Base-by-base conservation (phyloP, 2,888 invertebrate species). In the Rugalucina vietnamica region DNA sequence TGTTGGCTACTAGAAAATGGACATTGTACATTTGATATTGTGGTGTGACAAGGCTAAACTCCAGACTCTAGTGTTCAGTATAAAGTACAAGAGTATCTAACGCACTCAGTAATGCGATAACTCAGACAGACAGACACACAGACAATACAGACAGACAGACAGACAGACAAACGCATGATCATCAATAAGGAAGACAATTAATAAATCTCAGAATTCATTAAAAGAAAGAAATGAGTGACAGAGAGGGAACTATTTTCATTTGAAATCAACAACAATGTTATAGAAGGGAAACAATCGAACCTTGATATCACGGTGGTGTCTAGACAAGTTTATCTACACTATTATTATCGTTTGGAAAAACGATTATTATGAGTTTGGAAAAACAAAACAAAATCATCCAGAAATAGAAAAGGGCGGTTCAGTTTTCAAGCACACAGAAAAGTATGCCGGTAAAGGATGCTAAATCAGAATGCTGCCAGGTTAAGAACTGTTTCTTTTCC, bases 1-100 rank as follows among this genome's bases (percentile, higher is more conserved):
- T 75, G 21, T 29, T 32, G 29, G 70, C 29, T 29, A 70, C 32
- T 29, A 24, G n/a, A 74, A 36, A 74, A 70, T 86, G 87, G 74
- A 85, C 86, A 88, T 88, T 89, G 88, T 76, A 79, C 84, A 82
- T 54, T 71, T 65, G 60, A 71, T 70, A 69, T 18, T 18, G 73
- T 88, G 88, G 89, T 76, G 79, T 86, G 89, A 88, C 77, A 34
- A 29, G 72, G 74, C 71, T 82, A 84, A 86, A 86, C 84, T 85
- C 86, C 88, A 86, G 79, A 76, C 72, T 73, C 57, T 73, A 37
- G 60, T 70, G 70, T 72, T 24, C 60, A 49, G 84, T 76, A 34
- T 82, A 86, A 86, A 86, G 84, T 84, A 82, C 84, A 84, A 86
- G 77, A 79, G 84, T 60, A 81, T 18, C 21, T 49, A 36, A 29